phyloP scores from a whole-genome alignment of 2,888 invertebrate genomes.

The Julus scanicus region DNA sequence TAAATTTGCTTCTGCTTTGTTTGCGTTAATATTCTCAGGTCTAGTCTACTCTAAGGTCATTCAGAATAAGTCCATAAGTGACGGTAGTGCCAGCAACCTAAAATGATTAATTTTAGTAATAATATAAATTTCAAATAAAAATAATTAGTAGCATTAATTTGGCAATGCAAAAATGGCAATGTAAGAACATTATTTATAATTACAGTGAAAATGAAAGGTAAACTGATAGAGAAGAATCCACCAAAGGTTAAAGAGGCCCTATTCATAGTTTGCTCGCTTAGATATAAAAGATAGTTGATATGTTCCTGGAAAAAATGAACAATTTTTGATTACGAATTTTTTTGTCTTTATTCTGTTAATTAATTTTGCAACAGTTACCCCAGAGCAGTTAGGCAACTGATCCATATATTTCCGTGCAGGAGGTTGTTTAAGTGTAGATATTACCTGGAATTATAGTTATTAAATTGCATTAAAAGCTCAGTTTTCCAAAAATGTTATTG shows the following conservation, averaged over 20 bases:
- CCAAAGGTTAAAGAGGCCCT: slow-evolving; percentile 5
- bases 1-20: background rate
- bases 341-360: background rate
- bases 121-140: background rate
- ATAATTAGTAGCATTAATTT: background rate
- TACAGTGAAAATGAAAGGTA: background rate
- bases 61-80: background rate
- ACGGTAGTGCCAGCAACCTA: background rate
- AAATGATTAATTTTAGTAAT: background rate
- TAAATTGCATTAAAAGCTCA: too few species aligned
- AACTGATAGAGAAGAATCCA: background rate
- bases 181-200: background rate
- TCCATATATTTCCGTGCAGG: background rate
- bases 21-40: background rate
- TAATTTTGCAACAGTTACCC: background rate
- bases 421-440: slow-evolving; percentile 15
- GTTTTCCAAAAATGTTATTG: too few species aligned
- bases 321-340: background rate
- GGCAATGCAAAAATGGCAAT: background rate
- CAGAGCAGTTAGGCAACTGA: background rate
- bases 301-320: slow-evolving; percentile 1
- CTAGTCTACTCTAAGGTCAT: background rate
- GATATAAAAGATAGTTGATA: slow-evolving; percentile 18
- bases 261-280: background rate
- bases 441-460: background rate